These are phyloP conservation scores for Tetraodon nigroviridis DNA, from an alignment of 2,113 vertebrate genomes.

Conservation along the genomic window DNA sequence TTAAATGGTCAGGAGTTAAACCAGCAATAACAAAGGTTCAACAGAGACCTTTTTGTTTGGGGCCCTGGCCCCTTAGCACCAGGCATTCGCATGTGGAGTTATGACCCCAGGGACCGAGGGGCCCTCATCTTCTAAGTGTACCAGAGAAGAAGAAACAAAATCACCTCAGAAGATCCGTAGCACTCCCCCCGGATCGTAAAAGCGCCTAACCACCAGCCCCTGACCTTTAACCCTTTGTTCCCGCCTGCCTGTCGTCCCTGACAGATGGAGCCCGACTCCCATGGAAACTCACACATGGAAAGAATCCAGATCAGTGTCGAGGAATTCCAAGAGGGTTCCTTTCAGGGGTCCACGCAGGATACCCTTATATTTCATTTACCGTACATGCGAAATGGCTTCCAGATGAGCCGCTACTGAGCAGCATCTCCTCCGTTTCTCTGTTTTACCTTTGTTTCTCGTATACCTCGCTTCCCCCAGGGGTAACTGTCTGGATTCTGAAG, in stretches of 20 bases:
- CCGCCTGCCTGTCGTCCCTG: conserved; percentile 16
- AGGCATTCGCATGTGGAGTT: conserved; percentile 46
- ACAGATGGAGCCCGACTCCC: conserved; percentile 48
- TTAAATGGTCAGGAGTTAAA: conserved; percentile 35
- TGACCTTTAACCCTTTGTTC: conserved; percentile 60
- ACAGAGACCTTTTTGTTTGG: conserved; percentile 33
- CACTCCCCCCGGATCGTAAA: conserved; percentile 47
- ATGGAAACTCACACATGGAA: conserved; percentile 53
- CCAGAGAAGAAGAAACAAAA: conserved; percentile 19
- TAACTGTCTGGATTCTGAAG: too few species aligned
- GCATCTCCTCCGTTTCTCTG: too few species aligned
- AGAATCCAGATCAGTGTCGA: conserved; percentile 41
- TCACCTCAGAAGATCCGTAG: conserved; percentile 30
- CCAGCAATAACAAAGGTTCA: conserved; percentile 15
- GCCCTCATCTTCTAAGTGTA: conserved; percentile 53
- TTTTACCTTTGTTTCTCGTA: too few species aligned
- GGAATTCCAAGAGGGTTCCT: conserved; percentile 35
- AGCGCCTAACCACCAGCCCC: conserved; percentile 40
- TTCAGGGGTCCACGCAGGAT: conserved; percentile 37
- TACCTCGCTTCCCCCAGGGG: too few species aligned
- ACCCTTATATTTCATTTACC: conserved; percentile 41
- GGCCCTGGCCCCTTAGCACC: conserved; percentile 37
- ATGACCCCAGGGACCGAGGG: conserved; percentile 45
- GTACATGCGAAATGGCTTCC: conserved; percentile 57
- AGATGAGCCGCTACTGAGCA: conserved; percentile 48